phyloP scores from a whole-genome alignment of 2,797 vertebrate species.

The Pygocentrus nattereri region DNA sequence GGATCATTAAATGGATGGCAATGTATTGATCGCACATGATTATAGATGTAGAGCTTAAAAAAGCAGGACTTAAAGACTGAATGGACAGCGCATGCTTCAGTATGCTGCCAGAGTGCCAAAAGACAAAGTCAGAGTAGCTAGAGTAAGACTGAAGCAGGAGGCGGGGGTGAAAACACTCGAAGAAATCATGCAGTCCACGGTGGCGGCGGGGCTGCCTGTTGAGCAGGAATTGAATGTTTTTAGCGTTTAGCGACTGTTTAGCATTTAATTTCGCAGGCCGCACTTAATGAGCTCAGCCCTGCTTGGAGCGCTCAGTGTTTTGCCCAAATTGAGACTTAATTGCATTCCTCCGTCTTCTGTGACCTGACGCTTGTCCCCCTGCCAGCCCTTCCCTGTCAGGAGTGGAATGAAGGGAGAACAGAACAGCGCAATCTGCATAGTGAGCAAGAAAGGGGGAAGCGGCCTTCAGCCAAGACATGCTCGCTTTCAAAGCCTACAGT shows the following conservation, averaged over 20 bases:
- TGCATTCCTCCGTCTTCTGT: slow-evolving; percentile 40
- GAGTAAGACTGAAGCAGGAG: slow-evolving; percentile 14
- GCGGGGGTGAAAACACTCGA: slow-evolving; percentile 12
- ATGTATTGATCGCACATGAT: slow-evolving; percentile 35
- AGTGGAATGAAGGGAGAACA: slow-evolving; percentile 16
- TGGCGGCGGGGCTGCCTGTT: slow-evolving; percentile 36
- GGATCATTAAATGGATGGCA: slow-evolving; percentile 13
- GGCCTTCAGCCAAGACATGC: slow-evolving; percentile 41
- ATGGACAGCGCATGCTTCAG: background rate
- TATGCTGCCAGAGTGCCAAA: slow-evolving; percentile 23
- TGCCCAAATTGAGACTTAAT: slow-evolving; percentile 51
- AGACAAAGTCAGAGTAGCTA: background rate
- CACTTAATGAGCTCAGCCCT: slow-evolving; percentile 41
- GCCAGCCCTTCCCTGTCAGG: slow-evolving; percentile 11
- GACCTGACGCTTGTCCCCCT: slow-evolving; percentile 28
- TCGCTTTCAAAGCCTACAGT: slow-evolving; percentile 41
- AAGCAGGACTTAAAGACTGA: slow-evolving; percentile 32
- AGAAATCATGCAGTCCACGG: slow-evolving; percentile 19
- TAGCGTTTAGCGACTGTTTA: slow-evolving; percentile 43
- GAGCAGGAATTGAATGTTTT: slow-evolving; percentile 49
- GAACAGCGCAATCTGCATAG: slow-evolving; percentile 24
- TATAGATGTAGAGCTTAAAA: slow-evolving; percentile 20
- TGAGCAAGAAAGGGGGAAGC: slow-evolving; percentile 30
- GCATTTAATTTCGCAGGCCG: slow-evolving; percentile 46
- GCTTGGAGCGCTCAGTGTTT: slow-evolving; percentile 37